Base-by-base conservation (phyloP, 2,797 vertebrate species). In the Intellagama lesueurii region DNA sequence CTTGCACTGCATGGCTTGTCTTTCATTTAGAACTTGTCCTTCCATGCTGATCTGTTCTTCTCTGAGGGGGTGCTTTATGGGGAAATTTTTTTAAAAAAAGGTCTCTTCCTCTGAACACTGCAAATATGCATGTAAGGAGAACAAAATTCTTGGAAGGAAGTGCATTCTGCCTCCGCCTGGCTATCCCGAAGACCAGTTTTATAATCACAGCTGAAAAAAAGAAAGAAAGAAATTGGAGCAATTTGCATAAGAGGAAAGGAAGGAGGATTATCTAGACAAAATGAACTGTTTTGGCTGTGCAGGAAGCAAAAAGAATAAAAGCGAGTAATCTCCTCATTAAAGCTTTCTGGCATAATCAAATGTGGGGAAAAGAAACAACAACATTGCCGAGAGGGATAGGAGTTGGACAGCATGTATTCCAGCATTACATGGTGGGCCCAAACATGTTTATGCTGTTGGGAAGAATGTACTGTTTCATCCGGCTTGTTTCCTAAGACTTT, bases 241-340 rank as follows among this genome's bases (percentile, higher is more conserved):
- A 82, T 89, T 88, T 91, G 81, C 73, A 89, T 79, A 79, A 83
- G 87, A 86, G 85, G 79, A 86, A 79, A 40, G 66, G 73, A 78
- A 80, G 52, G 72, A 83, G 73, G 73, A 89, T 86, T 91, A 89
- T 73, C 84, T 86, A 22, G 66, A 47, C n/a, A 64, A 88, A 89
- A 91, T 86, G 72, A 89, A 86, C 83, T 79, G 90, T 91, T 86
- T 86, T 72, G 60, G 66, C 90, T 91, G 66, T 32, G 52, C 69
- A 32, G 72, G 40, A 83, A 87, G 85, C 73, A 89, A 64, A 86
- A 89, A 89, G 84, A 88, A 86, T 73, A 88, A 83, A 81, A 86
- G 85, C 70, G 77, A 86, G 77, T 83, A 83, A 91, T 91, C 87
- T 89, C 52, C 73, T 79, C 73, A 89, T 88, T 91, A 89, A 83